A percentile compares a stretch with the other conserved stretches of the same genome.
Conservation (phyloP, 1,140 invertebrate species). For the Bombyx mandarina region DNA sequence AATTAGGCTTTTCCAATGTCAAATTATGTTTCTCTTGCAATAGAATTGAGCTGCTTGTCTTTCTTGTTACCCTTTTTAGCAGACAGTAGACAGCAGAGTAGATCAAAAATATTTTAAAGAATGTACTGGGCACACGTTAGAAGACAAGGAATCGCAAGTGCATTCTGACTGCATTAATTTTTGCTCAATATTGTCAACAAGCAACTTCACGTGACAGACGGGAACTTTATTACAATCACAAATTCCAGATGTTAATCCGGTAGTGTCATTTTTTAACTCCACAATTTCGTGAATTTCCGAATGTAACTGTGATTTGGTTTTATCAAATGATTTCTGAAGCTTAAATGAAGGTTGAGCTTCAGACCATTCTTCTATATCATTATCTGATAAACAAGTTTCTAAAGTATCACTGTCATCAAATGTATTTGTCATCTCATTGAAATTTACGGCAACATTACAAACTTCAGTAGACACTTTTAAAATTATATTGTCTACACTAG, state of each 20-base stretch:
- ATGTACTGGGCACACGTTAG: slow-evolving; percentile 48
- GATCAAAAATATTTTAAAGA: slow-evolving; percentile 14
- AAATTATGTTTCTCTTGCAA: no score
- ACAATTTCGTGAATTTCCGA: not conserved
- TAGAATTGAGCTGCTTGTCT: no score
- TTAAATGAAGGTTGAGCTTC: no score
- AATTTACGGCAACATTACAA: slow-evolving; percentile 21
- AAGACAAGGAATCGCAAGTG: slow-evolving; percentile 42
- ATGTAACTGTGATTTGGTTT: no score
- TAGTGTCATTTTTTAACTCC: not conserved
- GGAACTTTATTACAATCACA: slow-evolving; percentile 53
- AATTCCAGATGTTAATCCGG: slow-evolving; percentile 10
- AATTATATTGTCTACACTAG: slow-evolving; percentile 21
- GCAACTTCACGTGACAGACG: slow-evolving; percentile 59
- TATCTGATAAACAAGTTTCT: not conserved
- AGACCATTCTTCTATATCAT: no score
- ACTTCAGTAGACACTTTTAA: slow-evolving; percentile 25
- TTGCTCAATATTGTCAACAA: slow-evolving; percentile 52
- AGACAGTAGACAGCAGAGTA: not conserved
- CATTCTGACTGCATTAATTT: slow-evolving; percentile 42
- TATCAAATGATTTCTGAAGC: no score
- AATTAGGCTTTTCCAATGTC: no score
- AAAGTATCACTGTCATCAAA: slow-evolving; percentile 11
- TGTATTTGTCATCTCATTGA: slow-evolving; percentile 11
- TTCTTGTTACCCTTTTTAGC: no score